Evolutionary conservation across 1,140 invertebrate species (phyloP), one percentile per base, ranked within the genome.

Genomic region (Bombus consobrinus): DNA sequence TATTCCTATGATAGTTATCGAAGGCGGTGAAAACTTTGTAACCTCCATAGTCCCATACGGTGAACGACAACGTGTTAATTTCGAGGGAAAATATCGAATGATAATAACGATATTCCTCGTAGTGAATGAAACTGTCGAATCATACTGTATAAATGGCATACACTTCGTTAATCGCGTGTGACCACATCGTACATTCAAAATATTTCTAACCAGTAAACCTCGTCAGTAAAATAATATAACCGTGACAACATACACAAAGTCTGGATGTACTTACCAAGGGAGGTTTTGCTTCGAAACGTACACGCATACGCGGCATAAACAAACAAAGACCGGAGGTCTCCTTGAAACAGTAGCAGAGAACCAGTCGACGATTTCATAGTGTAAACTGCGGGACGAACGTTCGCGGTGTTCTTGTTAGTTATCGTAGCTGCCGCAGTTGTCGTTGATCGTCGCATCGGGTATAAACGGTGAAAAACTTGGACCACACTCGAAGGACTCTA

Each of bases 401-500:
- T 73, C 34, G 28, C 47, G 6, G 22, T 69, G 66, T 64, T 81
- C 43, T 57, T 57, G n/a, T 43, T 25, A 62, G 13, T 81, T n/a
- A 28, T 39, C 62, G 47, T n/a, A 34, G 22, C 34, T 28, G 53
- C 5, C 28, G 76, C n/a, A 28, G 62, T 39, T 25, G 32, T 41
- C 43, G 62, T 71, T 32, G 47, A 22, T n/a, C 34, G 43, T 71
- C 34, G 66, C 25, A 72, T 59, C 34, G n/a, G 73, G 10, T 39
- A n/a, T n/a, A 25, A 83, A 47, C 59, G 34, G 25, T 39, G 32
- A 37, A 47, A 47, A 76, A 83, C 15, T 34, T 10, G n/a, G 37
- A 84, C 75, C 83, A 59, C 66, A 66, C 34, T 83, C 28, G 64
- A 25, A 43, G 25, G 74, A 77, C 69, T 43, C 5, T 25, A 12